Base-by-base conservation (phyloP, 2,888 invertebrate species). In the Dryobota labecula region DNA sequence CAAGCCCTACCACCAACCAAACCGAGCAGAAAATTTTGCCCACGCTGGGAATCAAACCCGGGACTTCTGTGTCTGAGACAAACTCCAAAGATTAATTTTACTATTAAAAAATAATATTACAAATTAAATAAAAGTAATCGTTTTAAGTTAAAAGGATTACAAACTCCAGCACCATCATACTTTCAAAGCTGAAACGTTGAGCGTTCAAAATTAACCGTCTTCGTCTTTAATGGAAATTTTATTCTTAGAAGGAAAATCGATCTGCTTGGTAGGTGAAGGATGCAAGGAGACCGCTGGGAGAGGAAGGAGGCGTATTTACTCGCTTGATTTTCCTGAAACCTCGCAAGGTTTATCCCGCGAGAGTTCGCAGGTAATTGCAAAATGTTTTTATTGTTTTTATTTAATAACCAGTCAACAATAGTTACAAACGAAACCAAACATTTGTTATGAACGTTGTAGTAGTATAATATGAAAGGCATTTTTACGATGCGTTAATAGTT, bases 191-290 rank as follows among this genome's bases (percentile, higher is more conserved):
- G 36, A 53, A 43, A 62, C 65, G 70, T 62, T 78, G 24, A 72
- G 36, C 53, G 65, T 68, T 65, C 38, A 20, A 71, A 71, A 77
- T 82, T 61, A 77, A 73, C 65, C 45, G 36, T 62, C 58, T 71
- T 71, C 71, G 51, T 51, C 51, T 76, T 76, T 76, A 81, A 81
- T 81, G 75, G 71, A 78, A 81, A 81, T 76, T 75, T 78, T 56
- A 80, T 69, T 80, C 76, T 76, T 62, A 33, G 57, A 76, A 47
- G 41, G 51, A 60, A 80, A 78, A 80, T 80, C 79, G 66, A 74
- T 74, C 57, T n/a, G 43, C 58, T 61, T 8, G 43, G n/a, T 51
- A 66, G 58, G 73, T 74, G 58, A 76, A 80, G 45, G 62, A 67
- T 73, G 64, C 74, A 80, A 61, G 70, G 67, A 78, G 62, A 63